Evolutionary conservation across 2,888 invertebrate species (phyloP).

Genomic region (Eilema caniola): DNA sequence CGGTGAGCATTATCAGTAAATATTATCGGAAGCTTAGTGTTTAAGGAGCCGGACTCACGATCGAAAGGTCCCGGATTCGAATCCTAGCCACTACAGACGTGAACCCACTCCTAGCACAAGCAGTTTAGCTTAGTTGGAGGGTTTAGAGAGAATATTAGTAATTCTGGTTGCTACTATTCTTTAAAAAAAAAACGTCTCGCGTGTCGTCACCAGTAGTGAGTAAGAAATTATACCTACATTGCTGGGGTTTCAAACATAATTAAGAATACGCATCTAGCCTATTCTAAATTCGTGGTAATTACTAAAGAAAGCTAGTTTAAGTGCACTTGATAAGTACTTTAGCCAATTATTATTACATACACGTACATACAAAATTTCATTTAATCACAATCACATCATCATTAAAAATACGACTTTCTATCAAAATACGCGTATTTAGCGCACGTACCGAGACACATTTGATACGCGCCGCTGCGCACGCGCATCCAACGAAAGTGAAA

Average conservation of each 20-base stretch:
- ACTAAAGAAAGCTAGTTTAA: conserved; percentile 20
- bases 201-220: no score
- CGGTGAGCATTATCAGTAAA: no score
- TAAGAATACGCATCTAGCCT: neutral
- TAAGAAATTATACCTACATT: no score
- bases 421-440: conserved; percentile 16
- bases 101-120: no score
- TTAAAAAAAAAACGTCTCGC: no score
- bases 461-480: conserved; percentile 44
- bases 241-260: neutral
- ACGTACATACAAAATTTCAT: conserved; percentile 18
- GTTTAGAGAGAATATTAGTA: no score
- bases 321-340: conserved; percentile 7
- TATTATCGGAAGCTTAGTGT: no score
- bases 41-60: no score
- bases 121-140: no score
- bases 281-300: neutral
- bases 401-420: conserved; percentile 21
- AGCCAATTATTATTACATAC: conserved; percentile 8
- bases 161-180: no score
- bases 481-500: conserved; percentile 58
- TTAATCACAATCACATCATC: conserved; percentile 12
- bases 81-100: no score
- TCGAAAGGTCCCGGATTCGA: no score
- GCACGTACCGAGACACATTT: conserved; percentile 43